Base-by-base conservation (phyloP, 2,797 vertebrate species). In the Chromobotia macracanthus region DNA sequence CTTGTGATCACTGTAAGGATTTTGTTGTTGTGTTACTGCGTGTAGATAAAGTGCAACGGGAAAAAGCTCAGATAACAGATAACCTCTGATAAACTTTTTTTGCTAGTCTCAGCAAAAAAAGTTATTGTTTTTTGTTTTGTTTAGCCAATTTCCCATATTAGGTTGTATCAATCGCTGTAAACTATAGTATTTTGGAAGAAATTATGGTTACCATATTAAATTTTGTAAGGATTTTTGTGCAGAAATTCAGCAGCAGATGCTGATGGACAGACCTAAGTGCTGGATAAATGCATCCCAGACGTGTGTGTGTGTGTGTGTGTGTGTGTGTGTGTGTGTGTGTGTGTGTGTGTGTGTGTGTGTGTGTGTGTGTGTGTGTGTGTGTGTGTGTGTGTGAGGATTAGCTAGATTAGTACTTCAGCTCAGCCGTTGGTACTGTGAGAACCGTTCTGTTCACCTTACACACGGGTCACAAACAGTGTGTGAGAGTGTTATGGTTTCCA, bases 341-440 rank as follows among this genome's bases (percentile, higher is more conserved):
- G n/a, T n/a, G n/a, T n/a, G n/a, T n/a, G 21, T 13, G 21, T 28
- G 23, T 28, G 46, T 50, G 1, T 50, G 46, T 50, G 46, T 21
- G 19, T 64, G 11, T 44, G 63, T 31, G 13, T 9, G 23, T 25
- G 16, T 16, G 50, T 50, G 19, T 56, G 7, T 18, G 65, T 38
- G 15, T 16, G 21, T 35, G 19, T 28, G 41, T 53, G 44, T 60
- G 41, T 13, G 72, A 86, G 87, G 90, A 88, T 92, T 90, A 90
- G 82, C 72, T 79, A 87, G 89, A 91, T 93, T 91, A 91, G 80
- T 38, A 61, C 16, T 88, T 89, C 87, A 88, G 86, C 86, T 87
- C 83, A 86, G 63, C 16, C 79, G 72, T 69, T 75, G 82, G 25
- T 51, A 56, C 79, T 68, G 74, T 77, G 72, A 71, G 64, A 65